phyloP scores from a whole-genome alignment of 2,888 invertebrate genomes.

The Xestia ashworthii region DNA sequence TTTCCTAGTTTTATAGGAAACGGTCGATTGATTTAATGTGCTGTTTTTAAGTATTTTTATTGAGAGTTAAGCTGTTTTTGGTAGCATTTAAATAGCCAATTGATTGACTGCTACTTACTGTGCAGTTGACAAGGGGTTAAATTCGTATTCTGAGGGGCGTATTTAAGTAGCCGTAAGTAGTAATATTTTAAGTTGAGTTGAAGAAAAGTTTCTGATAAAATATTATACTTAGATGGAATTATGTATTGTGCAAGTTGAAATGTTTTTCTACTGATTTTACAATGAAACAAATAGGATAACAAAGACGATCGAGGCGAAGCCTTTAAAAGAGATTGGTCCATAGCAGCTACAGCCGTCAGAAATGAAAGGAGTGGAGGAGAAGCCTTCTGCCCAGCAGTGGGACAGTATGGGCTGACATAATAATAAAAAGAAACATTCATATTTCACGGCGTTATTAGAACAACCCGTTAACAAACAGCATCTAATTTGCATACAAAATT shows the following conservation, averaged over 20 bases:
- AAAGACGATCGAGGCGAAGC: not conserved
- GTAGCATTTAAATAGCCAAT: slow-evolving; percentile 48
- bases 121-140: slow-evolving; percentile 19
- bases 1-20: slow-evolving; percentile 70
- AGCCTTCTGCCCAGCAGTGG: not conserved
- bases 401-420: not conserved
- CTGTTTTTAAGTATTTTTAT: slow-evolving; percentile 65
- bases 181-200: not conserved
- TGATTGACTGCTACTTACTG: slow-evolving; percentile 37
- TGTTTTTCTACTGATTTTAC: not conserved
- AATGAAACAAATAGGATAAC: no score
- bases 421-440: not conserved
- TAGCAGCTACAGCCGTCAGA: not conserved
- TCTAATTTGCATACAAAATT: slow-evolving; percentile 36
- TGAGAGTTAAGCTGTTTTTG: slow-evolving; percentile 60
- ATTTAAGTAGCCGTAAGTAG: not conserved
- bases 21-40: slow-evolving; percentile 78
- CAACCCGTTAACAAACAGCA: slow-evolving; percentile 10
- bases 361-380: not conserved
- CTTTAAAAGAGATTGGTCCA: not conserved
- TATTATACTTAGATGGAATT: no score
- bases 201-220: not conserved
- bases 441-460: not conserved
- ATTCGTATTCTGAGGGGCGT: slow-evolving; percentile 10
- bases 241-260: no score